Percentiles rank a stretch among this genome's conserved stretches.
Evolutionary conservation across 2,113 vertebrate species (phyloP).

Genomic region (Phylloscopus trochiloides): DNA sequence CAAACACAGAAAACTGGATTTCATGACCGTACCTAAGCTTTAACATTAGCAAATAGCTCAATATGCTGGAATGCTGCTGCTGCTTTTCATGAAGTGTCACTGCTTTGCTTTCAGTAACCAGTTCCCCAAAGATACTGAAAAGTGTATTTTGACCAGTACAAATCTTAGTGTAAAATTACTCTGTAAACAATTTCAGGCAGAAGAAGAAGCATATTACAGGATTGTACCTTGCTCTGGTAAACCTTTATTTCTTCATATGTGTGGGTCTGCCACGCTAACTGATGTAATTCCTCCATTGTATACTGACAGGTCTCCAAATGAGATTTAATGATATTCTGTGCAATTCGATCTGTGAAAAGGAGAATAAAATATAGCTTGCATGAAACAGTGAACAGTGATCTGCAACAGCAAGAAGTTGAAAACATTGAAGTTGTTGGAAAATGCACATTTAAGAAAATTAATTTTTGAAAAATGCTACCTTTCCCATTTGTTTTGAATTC

Average conservation of each 20-base stretch:
- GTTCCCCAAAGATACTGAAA: not conserved
- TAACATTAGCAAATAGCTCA: not conserved
- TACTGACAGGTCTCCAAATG: constrained; percentile 99
- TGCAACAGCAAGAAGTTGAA: not conserved
- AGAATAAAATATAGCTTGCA: not conserved
- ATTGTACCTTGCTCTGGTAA: constrained; percentile 96
- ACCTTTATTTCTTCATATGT: constrained; percentile 97
- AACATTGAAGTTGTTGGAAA: not conserved
- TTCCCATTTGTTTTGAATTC: not conserved
- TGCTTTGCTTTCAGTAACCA: not conserved
- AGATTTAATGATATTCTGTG: constrained; percentile 99
- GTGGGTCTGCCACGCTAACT: constrained; percentile 97
- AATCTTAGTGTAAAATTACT: not conserved
- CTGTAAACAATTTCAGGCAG: not conserved
- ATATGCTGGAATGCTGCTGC: not conserved
- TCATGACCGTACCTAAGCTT: not conserved
- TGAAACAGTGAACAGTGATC: not conserved
- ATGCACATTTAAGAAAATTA: not conserved
- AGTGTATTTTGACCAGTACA: not conserved
- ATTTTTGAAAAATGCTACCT: not conserved
- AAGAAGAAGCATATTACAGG: not conserved
- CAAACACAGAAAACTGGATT: not conserved
- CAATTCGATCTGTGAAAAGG: constrained; percentile 87
- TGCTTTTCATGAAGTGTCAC: not conserved
- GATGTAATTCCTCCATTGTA: constrained; percentile 95